Evolutionary conservation across 1,140 invertebrate genomes (phyloP), one percentile per base, ranked within the genome.

Genomic region (Lepidostoma basale): DNA sequence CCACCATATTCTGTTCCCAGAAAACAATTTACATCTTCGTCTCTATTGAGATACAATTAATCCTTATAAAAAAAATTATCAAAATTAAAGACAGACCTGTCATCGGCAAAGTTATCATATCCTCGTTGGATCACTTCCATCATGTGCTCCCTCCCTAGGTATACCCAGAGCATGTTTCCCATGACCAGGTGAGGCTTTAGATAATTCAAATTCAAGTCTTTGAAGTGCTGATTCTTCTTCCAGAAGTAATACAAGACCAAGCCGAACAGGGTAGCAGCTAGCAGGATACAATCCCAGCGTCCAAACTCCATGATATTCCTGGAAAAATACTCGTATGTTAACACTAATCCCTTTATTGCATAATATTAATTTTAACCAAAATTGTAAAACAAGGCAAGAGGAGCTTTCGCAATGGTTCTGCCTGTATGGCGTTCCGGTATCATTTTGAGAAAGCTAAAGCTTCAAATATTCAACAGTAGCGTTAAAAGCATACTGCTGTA

Each of bases 261-360:
- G 1, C 18, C 45, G n/a, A 49, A 12, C 5, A 49, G 23, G 9
- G 45, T 23, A 49, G 5, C 23, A 12, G 10, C 45, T n/a, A 49
- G n/a, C 8, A 49, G 10, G 9, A 49, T n/a, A 18, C 45, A 49
- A 49, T 49, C 45, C 45, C 2, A 49, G 25, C 22, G 25, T 3
- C 45, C 45, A 49, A 49, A 49, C 8, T 6, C 8, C 45, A 49
- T n/a, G n/a, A n/a, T n/a, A n/a, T n/a, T 49, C 45, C 25, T 49
- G 33, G 10, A 23, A 8, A 23, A 2, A 18, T 23, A 23, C 22
- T 23, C 23, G 0, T 0, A 47, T 22, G 20, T 18, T 18, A 23
- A n/a, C n/a, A n/a, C n/a, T n/a, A n/a, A n/a, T n/a, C n/a, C n/a
- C n/a, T n/a, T n/a, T n/a, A n/a, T n/a, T n/a, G n/a, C n/a, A n/a